Evolutionary conservation across 2,797 vertebrate species (phyloP).

Genomic region (Alosa sapidissima): DNA sequence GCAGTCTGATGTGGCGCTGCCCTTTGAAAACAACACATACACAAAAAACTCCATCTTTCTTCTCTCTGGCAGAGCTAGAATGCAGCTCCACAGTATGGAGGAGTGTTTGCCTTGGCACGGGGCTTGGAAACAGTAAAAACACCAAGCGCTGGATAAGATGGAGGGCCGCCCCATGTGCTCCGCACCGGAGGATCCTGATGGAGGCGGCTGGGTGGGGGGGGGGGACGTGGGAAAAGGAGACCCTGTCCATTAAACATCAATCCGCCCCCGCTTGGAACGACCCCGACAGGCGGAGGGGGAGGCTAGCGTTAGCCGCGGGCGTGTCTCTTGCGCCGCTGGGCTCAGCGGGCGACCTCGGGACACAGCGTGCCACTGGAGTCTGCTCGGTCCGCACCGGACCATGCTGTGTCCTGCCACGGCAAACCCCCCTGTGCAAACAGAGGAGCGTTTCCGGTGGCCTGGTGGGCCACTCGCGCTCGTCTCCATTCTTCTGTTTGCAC

Average conservation of each 20-base stretch:
- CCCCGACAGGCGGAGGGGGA: neutral
- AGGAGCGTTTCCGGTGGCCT: neutral
- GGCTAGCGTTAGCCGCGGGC: neutral
- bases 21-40: conserved; percentile 8
- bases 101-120: conserved; percentile 68
- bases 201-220: conserved; percentile 27
- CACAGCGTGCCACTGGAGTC: neutral
- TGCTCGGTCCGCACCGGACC: neutral
- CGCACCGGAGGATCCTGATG: conserved; percentile 57
- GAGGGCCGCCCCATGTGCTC: conserved; percentile 52
- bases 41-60: conserved; percentile 37
- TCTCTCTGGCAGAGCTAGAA: conserved; percentile 56
- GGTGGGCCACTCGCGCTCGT: neutral
- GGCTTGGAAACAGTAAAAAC: conserved; percentile 66
- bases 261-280: conserved; percentile 52
- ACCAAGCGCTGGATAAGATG: conserved; percentile 57
- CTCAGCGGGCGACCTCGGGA: conserved; percentile 5
- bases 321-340: neutral
- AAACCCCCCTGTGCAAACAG: conserved; percentile 58
- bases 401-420: too few species aligned
- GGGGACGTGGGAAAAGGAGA: conserved; percentile 56
- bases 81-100: conserved; percentile 49
- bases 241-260: conserved; percentile 50
- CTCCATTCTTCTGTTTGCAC: conserved; percentile 49
- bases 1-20: conserved; percentile 2